A percentile compares a stretch with the other conserved stretches of the same genome.
Conservation (phyloP, 2,888 invertebrate species). For the Hypselothyrea guttata region DNA sequence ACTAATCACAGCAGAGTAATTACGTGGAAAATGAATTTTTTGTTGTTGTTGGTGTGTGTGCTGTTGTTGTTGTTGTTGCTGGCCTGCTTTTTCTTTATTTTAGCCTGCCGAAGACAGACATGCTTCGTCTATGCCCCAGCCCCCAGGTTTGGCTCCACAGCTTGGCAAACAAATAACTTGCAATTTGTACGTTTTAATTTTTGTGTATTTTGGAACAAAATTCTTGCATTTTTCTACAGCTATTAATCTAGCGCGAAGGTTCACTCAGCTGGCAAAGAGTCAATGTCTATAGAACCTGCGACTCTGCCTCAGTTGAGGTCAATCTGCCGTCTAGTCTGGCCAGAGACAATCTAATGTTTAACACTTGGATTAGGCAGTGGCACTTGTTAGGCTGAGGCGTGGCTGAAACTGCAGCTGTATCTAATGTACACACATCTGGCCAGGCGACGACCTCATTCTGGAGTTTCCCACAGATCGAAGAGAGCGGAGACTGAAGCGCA, state of each 20-base stretch:
- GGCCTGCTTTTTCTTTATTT: constrained; percentile 20
- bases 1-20: constrained; percentile 82
- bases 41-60: constrained; percentile 35
- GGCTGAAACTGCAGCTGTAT: constrained; percentile 21
- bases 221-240: constrained; percentile 77
- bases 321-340: neutral
- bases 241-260: constrained; percentile 76
- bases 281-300: constrained; percentile 15
- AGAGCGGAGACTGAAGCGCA: constrained; percentile 24
- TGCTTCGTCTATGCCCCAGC: constrained; percentile 5
- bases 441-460: neutral
- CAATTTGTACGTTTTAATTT: constrained; percentile 81
- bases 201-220: constrained; percentile 66
- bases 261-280: constrained; percentile 18
- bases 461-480: neutral
- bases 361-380: constrained; percentile 2
- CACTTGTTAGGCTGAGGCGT: constrained; percentile 34
- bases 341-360: too few relatives aligned
- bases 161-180: constrained; percentile 76
- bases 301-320: constrained; percentile 14
- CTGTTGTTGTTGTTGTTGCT: neutral
- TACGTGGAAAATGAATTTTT: constrained; percentile 82
- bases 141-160: neutral
- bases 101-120: constrained; percentile 9
- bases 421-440: constrained; percentile 59